Conservation (phyloP, 2,113 vertebrate species). For the Galbula dea region DNA sequence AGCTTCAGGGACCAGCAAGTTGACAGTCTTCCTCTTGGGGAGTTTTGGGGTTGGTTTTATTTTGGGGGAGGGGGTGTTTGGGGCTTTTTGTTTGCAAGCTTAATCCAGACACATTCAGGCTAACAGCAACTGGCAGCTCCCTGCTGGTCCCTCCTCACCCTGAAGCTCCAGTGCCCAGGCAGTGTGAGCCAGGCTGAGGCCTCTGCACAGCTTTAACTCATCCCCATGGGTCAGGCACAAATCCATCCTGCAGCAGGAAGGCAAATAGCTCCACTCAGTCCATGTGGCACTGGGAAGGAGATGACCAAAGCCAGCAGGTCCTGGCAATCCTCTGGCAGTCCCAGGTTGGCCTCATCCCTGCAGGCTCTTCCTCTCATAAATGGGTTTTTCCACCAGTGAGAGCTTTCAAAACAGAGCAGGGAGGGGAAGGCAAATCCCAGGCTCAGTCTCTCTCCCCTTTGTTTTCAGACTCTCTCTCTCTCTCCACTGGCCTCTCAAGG, state of each 20-base stretch:
- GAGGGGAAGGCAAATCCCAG: background rate
- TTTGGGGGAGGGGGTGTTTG: fast-evolving
- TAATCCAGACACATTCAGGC: background rate
- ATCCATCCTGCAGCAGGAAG: background rate
- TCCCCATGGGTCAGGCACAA: background rate
- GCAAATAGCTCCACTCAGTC: background rate
- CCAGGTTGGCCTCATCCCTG: background rate
- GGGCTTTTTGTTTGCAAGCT: background rate
- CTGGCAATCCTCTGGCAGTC: background rate
- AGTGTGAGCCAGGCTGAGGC: fast-evolving
- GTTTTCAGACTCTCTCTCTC: background rate
- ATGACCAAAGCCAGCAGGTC: background rate
- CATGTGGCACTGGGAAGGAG: background rate
- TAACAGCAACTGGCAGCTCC: too few relatives aligned
- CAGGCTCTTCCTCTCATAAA: background rate
- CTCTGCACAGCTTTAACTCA: background rate
- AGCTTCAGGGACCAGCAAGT: background rate
- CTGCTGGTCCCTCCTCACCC: background rate
- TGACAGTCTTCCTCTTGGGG: background rate
- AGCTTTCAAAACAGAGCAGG: constrained; percentile 11
- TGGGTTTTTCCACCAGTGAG: background rate
- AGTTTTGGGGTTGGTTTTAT: background rate
- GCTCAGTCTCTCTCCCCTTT: background rate
- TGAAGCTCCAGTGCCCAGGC: background rate
- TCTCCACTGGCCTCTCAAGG: background rate